Evolutionary conservation across 1,140 invertebrate genomes (phyloP).

Genomic region (Andricus grossulariae): DNA sequence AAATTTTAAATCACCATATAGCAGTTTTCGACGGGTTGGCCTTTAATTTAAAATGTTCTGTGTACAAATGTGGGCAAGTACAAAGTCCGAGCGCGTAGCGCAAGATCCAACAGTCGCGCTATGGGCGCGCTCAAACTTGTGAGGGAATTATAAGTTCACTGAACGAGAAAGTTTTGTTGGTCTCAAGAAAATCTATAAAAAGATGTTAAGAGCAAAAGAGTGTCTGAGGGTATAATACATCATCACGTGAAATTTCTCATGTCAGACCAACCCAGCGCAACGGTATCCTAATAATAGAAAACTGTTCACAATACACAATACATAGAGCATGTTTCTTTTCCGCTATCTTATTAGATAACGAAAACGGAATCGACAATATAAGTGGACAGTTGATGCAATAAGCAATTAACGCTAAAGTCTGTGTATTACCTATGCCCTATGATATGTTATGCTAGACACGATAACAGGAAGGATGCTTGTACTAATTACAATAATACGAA

Average conservation of each 20-base stretch:
- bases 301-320: conserved; percentile 51
- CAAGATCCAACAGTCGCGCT: too few relatives aligned
- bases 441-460: conserved; percentile 7
- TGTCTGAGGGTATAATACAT: neutral
- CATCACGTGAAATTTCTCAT: conserved; percentile 33
- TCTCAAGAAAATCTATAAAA: neutral
- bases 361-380: conserved; percentile 20
- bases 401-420: conserved; percentile 6
- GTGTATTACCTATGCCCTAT: neutral
- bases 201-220: conserved; percentile 14
- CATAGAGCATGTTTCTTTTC: conserved; percentile 45
- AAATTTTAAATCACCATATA: too few relatives aligned
- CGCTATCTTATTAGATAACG: conserved; percentile 53
- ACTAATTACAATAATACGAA: conserved; percentile 13
- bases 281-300: conserved; percentile 48
- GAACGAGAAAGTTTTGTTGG: conserved; percentile 20
- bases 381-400: conserved; percentile 31
- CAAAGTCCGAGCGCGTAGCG: too few relatives aligned
- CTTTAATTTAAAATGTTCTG: too few relatives aligned
- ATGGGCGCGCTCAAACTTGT: too few relatives aligned
- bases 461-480: conserved; percentile 33
- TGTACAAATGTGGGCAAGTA: too few relatives aligned
- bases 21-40: too few relatives aligned
- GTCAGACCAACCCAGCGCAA: neutral
- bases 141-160: conserved; percentile 5